Evolutionary conservation across 2,888 invertebrate genomes (phyloP).

Genomic region (Stenichneumon culpator): DNA sequence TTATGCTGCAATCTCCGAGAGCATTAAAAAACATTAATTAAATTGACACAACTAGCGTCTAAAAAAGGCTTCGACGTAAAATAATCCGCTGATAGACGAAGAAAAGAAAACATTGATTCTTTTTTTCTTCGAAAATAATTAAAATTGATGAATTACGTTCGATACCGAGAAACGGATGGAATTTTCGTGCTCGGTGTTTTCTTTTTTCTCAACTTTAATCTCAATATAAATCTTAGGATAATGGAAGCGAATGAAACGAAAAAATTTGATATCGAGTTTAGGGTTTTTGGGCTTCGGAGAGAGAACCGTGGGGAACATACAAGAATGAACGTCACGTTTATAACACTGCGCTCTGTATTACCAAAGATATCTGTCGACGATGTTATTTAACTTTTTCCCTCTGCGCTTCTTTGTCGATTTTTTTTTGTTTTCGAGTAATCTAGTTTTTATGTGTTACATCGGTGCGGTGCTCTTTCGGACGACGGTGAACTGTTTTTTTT

Average conservation of each 20-base stretch:
- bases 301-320: conserved; percentile 27
- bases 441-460: conserved; percentile 8
- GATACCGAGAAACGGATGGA: conserved; percentile 4
- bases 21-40: neutral
- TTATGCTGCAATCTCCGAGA: conserved; percentile 25
- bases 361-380: neutral
- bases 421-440: neutral
- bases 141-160: conserved; percentile 18
- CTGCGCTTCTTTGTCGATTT: neutral
- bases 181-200: conserved; percentile 6
- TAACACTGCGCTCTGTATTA: neutral
- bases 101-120: neutral
- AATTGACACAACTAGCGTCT: neutral
- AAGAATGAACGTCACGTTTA: conserved; percentile 23
- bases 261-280: conserved; percentile 18
- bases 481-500: conserved; percentile 4
- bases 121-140: conserved; percentile 1
- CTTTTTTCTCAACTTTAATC: conserved; percentile 16
- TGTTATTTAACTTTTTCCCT: conserved; percentile 8
- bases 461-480: conserved; percentile 1
- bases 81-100: conserved; percentile 12
- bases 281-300: neutral
- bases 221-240: neutral
- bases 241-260: conserved; percentile 11
- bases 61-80: neutral